A percentile compares a stretch with the other conserved stretches of the same genome.
These are phyloP conservation scores for Bovichtus variegatus DNA, from an alignment of 2,797 vertebrate genomes.

Conservation along the genomic window DNA sequence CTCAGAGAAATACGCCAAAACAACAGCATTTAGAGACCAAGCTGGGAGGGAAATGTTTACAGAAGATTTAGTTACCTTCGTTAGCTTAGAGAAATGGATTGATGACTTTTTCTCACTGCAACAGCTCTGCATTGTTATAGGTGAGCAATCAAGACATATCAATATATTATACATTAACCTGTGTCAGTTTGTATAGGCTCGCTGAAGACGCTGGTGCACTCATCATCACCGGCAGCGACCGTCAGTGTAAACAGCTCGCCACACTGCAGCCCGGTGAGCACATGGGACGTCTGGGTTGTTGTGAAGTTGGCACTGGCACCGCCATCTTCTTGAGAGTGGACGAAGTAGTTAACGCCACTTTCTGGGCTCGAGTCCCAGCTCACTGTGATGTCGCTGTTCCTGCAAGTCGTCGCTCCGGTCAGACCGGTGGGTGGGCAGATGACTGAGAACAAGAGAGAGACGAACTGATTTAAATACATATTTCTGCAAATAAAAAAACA, in stretches of 20 bases:
- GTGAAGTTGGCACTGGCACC: constrained; percentile 40
- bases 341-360: constrained; percentile 63
- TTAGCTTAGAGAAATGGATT: neutral
- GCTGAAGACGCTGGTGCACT: constrained; percentile 78
- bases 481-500: neutral
- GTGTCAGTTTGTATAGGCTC: constrained; percentile 61
- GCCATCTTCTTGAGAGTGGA: constrained; percentile 50
- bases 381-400: constrained; percentile 75
- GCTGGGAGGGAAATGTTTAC: neutral
- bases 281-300: constrained; percentile 52
- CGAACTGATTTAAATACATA: neutral
- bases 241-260: constrained; percentile 63
- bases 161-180: constrained; percentile 63
- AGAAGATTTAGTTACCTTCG: neutral
- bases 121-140: neutral
- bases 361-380: constrained; percentile 76
- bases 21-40: neutral
- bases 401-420: constrained; percentile 66
- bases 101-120: neutral
- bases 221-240: constrained; percentile 66
- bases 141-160: neutral
- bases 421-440: constrained; percentile 81
- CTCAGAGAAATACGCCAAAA: neutral
- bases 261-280: constrained; percentile 71
- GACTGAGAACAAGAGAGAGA: constrained; percentile 62